phyloP scores from a whole-genome alignment of 2,888 invertebrate genomes.

The Vanessa cardui region DNA sequence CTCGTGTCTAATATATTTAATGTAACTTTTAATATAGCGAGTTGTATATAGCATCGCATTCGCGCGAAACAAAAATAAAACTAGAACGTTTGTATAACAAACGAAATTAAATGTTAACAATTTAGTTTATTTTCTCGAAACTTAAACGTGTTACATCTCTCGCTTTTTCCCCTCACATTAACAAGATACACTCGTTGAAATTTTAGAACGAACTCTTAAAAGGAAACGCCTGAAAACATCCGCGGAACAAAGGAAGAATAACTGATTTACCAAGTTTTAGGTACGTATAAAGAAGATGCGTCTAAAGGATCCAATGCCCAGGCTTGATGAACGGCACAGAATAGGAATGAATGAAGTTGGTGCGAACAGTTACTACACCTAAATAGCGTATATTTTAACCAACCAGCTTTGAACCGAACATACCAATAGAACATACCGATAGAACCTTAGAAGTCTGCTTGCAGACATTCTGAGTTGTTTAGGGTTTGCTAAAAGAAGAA shows the following conservation, averaged over 20 bases:
- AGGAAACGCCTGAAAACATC: background rate
- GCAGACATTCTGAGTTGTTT: background rate
- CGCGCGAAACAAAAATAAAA: background rate
- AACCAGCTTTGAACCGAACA: background rate
- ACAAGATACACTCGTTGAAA: slow-evolving; percentile 8
- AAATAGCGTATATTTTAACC: background rate
- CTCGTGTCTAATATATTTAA: no score
- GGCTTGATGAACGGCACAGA: no score
- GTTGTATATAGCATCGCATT: no score
- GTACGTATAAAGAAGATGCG: background rate
- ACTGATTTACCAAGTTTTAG: background rate
- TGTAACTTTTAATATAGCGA: no score
- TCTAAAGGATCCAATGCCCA: no score
- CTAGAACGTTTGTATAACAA: background rate
- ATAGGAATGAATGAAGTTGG: no score
- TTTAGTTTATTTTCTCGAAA: background rate
- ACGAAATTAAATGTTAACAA: no score
- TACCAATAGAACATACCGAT: no score
- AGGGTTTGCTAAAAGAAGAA: background rate
- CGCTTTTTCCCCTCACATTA: background rate
- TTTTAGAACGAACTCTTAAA: background rate
- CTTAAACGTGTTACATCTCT: background rate
- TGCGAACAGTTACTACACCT: no score
- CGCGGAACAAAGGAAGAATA: slow-evolving; percentile 6
- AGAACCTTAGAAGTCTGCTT: background rate